phyloP scores from a whole-genome alignment of 2,888 invertebrate genomes.

The Aphodius sticticus region DNA sequence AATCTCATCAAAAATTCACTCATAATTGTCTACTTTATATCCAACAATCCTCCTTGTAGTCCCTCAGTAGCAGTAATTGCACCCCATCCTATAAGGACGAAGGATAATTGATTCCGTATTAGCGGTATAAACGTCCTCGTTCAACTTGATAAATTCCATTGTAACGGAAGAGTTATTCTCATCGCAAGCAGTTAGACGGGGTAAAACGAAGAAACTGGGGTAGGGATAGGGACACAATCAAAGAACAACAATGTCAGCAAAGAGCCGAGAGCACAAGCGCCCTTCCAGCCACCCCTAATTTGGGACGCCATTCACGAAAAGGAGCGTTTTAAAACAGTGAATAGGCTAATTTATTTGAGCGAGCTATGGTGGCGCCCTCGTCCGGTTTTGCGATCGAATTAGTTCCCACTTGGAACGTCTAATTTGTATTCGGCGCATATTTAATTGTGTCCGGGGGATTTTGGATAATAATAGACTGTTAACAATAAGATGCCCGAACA shows the following conservation, averaged over 20 bases:
- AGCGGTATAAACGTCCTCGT: neutral
- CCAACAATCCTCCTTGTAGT: neutral
- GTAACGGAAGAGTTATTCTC: neutral
- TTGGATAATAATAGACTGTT: slow-evolving; percentile 19
- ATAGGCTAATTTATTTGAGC: slow-evolving; percentile 21
- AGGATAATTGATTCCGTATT: slow-evolving; percentile 4
- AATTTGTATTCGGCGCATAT: slow-evolving; percentile 21
- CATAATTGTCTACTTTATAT: neutral
- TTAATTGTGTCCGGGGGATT: slow-evolving; percentile 20
- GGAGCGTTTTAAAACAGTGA: slow-evolving; percentile 24
- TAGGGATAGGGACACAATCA: slow-evolving; percentile 17
- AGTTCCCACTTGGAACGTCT: slow-evolving; percentile 13
- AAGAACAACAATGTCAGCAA: slow-evolving; percentile 19
- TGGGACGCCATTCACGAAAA: slow-evolving; percentile 18
- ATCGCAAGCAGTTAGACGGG: neutral
- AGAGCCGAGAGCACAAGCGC: slow-evolving; percentile 7
- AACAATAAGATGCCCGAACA: slow-evolving; percentile 13
- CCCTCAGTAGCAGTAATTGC: neutral
- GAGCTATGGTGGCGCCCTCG: slow-evolving; percentile 6
- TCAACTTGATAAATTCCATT: slow-evolving; percentile 4
- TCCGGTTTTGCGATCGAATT: slow-evolving; percentile 11
- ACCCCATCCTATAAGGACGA: neutral
- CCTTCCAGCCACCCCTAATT: neutral
- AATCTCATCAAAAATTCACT: neutral
- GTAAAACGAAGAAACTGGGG: neutral